phyloP scores from a whole-genome alignment of 2,797 vertebrate species.

The Sebastes melanostomus region DNA sequence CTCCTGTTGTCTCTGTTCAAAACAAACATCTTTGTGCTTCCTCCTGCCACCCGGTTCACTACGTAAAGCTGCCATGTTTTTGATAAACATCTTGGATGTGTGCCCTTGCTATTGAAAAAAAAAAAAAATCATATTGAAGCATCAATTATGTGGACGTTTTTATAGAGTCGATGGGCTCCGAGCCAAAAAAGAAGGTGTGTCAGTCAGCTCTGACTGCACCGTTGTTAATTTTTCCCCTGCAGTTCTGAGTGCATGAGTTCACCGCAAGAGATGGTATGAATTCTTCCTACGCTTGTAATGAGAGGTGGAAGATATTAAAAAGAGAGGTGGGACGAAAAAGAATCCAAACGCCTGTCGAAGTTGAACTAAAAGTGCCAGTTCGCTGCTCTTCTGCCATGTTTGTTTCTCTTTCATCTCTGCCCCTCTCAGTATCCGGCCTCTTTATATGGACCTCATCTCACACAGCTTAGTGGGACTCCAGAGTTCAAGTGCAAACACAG shows the following conservation, averaged over 20 bases:
- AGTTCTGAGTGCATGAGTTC: constrained; percentile 64
- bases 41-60: constrained; percentile 50
- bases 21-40: constrained; percentile 68
- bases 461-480: constrained; percentile 13
- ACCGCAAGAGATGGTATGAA: constrained; percentile 63
- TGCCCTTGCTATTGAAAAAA: constrained; percentile 65
- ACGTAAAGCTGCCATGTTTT: constrained; percentile 61
- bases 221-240: constrained; percentile 73
- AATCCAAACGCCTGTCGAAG: neutral
- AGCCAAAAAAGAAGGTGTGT: constrained; percentile 81
- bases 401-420: constrained; percentile 39
- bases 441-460: constrained; percentile 23
- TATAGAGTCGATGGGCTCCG: constrained; percentile 68
- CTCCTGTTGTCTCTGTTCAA: constrained; percentile 63
- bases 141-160: constrained; percentile 79
- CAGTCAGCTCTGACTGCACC: constrained; percentile 62
- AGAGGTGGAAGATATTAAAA: constrained; percentile 48
- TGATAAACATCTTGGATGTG: constrained; percentile 74
- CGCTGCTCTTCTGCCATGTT: constrained; percentile 35
- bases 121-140: constrained; percentile 72
- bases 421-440: neutral
- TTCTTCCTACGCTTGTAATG: constrained; percentile 60
- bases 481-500: constrained; percentile 31
- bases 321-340: neutral
- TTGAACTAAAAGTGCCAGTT: constrained; percentile 29